These are phyloP conservation scores for Chloebia gouldiae DNA, from an alignment of 2,113 vertebrate species.

Conservation along the genomic window DNA sequence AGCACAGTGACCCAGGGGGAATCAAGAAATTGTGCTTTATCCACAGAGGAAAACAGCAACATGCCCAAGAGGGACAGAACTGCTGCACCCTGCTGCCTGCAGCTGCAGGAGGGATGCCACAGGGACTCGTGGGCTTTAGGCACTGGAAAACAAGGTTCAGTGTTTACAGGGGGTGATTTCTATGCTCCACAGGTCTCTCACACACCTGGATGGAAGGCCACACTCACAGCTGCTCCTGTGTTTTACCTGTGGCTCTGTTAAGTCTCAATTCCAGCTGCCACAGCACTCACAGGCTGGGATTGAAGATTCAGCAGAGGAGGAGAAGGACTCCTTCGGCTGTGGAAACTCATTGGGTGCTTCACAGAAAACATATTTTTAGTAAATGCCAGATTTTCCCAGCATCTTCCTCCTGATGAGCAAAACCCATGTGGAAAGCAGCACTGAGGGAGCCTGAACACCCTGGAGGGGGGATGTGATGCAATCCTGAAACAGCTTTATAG, in stretches of 20 bases:
- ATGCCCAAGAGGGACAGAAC: no score
- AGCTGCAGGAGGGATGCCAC: background rate
- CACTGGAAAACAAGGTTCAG: background rate
- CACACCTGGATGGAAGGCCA: background rate
- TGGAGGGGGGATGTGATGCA: background rate
- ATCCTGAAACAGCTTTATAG: background rate
- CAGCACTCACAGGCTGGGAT: background rate
- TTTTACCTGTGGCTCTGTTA: background rate
- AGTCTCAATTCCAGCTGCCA: background rate
- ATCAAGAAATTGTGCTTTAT: background rate
- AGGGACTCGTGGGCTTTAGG: background rate
- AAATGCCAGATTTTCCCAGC: background rate
- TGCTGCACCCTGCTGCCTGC: background rate
- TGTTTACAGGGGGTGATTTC: background rate
- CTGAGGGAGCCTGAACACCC: background rate
- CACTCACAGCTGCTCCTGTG: background rate
- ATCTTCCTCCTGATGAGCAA: background rate
- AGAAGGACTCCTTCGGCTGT: background rate
- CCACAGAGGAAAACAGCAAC: fast-evolving
- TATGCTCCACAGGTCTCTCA: background rate
- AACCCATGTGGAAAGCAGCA: background rate
- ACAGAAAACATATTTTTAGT: background rate
- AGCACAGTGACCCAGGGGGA: background rate
- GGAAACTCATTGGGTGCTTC: background rate
- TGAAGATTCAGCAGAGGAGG: background rate